phyloP scores from a whole-genome alignment of 1,140 invertebrate genomes.

The Polypedilum vanderplanki region DNA sequence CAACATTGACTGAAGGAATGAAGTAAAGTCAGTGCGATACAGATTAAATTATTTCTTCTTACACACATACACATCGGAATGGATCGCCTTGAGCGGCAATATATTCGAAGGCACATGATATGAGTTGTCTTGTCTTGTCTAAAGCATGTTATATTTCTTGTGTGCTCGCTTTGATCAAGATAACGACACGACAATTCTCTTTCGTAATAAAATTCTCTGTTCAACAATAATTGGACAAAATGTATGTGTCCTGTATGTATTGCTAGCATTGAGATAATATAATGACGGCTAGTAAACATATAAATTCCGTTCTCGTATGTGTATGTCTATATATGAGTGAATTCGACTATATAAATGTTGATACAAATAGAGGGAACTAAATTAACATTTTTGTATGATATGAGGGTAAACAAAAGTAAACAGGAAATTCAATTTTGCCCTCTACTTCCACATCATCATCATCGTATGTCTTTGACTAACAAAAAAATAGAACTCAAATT shows the following conservation, averaged over 20 bases:
- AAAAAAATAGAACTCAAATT: not conserved
- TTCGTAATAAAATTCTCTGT: not conserved
- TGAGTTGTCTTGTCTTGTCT: not conserved
- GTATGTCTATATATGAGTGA: too few relatives aligned
- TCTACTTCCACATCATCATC: not conserved
- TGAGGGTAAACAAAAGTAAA: not conserved
- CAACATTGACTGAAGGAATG: not conserved
- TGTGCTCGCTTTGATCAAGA: not conserved
- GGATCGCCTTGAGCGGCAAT: conserved; percentile 1
- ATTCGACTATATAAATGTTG: too few relatives aligned
- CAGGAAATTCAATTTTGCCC: conserved; percentile 24
- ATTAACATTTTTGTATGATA: too few relatives aligned
- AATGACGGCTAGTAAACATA: conserved; percentile 1
- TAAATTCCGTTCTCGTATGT: not conserved
- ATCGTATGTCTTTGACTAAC: not conserved
- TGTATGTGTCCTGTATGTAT: conserved; percentile 8
- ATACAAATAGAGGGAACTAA: too few relatives aligned
- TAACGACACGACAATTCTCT: conserved; percentile 19
- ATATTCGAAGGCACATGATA: not conserved
- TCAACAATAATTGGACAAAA: conserved; percentile 22
- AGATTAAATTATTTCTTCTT: conserved; percentile 19
- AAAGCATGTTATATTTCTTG: not conserved
- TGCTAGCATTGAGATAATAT: not conserved
- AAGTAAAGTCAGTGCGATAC: conserved; percentile 18
- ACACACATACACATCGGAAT: not conserved